Evolutionary conservation across 2,797 vertebrate genomes (phyloP).

Genomic region (Allobates femoralis): DNA sequence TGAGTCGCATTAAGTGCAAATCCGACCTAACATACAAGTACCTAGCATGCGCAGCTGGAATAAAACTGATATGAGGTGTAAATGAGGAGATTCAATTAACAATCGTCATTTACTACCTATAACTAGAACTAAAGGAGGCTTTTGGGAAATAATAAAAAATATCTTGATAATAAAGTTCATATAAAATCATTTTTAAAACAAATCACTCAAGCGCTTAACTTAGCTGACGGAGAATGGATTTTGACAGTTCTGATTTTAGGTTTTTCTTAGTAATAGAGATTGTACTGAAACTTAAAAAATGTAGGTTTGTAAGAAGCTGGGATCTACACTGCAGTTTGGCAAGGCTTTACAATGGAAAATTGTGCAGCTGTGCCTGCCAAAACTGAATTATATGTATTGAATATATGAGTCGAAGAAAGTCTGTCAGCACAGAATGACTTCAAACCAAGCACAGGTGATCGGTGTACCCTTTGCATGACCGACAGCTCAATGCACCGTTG

Average conservation of each 20-base stretch:
- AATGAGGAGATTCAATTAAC: slow-evolving; percentile 76
- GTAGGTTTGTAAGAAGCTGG: background rate
- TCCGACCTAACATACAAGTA: slow-evolving; percentile 70
- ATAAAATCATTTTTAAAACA: slow-evolving; percentile 28
- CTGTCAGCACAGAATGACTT: no score
- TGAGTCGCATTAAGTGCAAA: slow-evolving; percentile 70
- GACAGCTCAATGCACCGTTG: no score
- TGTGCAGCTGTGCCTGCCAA: background rate
- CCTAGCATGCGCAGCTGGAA: slow-evolving; percentile 73
- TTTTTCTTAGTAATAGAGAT: background rate
- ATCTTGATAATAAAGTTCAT: slow-evolving; percentile 6
- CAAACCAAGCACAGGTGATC: no score
- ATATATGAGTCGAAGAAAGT: no score
- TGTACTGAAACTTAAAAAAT: background rate
- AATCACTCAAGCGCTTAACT: background rate
- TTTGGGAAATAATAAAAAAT: slow-evolving; percentile 1
- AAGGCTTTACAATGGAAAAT: background rate
- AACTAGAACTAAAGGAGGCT: background rate
- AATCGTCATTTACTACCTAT: slow-evolving; percentile 46
- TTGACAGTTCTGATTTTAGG: background rate
- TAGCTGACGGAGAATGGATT: background rate
- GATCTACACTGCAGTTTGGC: background rate
- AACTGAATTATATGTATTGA: no score
- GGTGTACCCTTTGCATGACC: no score
- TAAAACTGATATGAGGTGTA: slow-evolving; percentile 74